Evolutionary conservation across 1,140 invertebrate species (phyloP), one percentile per base, ranked within the genome.

Genomic region (Tenebrio molitor): DNA sequence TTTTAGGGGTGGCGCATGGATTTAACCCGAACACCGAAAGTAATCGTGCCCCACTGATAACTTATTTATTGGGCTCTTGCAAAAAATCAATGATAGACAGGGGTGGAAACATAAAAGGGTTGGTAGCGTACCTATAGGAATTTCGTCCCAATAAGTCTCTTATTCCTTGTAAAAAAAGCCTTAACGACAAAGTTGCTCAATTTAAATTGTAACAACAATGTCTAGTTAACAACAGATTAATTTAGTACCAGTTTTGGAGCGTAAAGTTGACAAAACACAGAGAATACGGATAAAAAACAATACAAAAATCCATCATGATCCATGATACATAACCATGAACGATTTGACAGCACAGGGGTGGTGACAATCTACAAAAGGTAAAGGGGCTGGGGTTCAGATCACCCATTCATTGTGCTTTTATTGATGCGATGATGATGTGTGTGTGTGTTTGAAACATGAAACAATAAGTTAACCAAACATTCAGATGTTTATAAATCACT

Each of bases 401-500:
- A 39, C 36, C 36, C 36, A 39, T 39, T 39, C 36, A 39, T 5
- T 39, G 36, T 39, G 36, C 36, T 5, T 12, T 39, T 5, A n/a
- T 39, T 39, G 36, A 39, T 7, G 36, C n/a, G 36, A 39, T 5
- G n/a, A 5, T 39, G 36, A 33, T n/a, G n/a, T n/a, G n/a, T n/a
- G 29, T 33, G 33, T 63, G 58, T n/a, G 14, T n/a, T 63, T n/a
- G n/a, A n/a, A 36, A 39, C 8, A 65, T 17, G 62, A 39, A 25
- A 41, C 16, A 65, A 65, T 12, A 25, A 39, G 4, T 39, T 8
- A 34, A 2, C 1, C 7, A 58, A 1, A 53, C 19, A 53, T 23
- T 53, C 14, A 58, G 1, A 25, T 39, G 25, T 58, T 50, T 50
- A 19, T 7, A 39, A 39, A 39, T 5, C 36, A 33, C 21, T 29